phyloP scores from a whole-genome alignment of 2,888 invertebrate species.

The Euplexia lucipara region DNA sequence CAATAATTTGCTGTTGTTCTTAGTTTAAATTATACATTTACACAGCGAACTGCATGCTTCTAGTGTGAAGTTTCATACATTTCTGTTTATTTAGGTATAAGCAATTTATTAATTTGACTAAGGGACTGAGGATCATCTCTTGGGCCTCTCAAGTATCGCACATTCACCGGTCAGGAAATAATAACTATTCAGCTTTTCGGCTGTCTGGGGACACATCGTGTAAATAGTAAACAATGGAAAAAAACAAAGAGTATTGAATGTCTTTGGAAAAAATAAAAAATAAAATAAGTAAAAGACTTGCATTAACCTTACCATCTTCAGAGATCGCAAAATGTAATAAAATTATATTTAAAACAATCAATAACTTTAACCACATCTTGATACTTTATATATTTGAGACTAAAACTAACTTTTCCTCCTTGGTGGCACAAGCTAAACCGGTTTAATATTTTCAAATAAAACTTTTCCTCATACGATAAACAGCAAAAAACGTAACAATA shows the following conservation, averaged over 20 bases:
- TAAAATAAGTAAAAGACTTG: not conserved
- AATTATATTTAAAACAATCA: slow-evolving; percentile 51
- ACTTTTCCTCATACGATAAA: slow-evolving; percentile 43
- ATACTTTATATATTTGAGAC: slow-evolving; percentile 14
- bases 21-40: slow-evolving; percentile 24
- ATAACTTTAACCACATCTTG: slow-evolving; percentile 50
- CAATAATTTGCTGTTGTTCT: slow-evolving; percentile 26
- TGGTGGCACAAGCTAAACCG: slow-evolving; percentile 53
- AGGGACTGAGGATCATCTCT: not conserved
- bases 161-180: not conserved
- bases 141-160: not conserved
- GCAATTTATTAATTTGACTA: not conserved
- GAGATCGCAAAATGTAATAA: slow-evolving; percentile 47
- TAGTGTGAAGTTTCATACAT: not conserved
- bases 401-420: slow-evolving; percentile 25
- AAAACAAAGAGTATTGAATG: no score
- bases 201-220: not conserved
- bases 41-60: slow-evolving; percentile 1
- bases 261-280: no score
- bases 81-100: not conserved
- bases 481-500: slow-evolving; percentile 2
- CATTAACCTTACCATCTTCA: slow-evolving; percentile 58
- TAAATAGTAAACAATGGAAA: not conserved
- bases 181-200: not conserved
- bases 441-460: slow-evolving; percentile 48